phyloP scores from a whole-genome alignment of 2,888 invertebrate species.

The Cyclophora albipunctata region DNA sequence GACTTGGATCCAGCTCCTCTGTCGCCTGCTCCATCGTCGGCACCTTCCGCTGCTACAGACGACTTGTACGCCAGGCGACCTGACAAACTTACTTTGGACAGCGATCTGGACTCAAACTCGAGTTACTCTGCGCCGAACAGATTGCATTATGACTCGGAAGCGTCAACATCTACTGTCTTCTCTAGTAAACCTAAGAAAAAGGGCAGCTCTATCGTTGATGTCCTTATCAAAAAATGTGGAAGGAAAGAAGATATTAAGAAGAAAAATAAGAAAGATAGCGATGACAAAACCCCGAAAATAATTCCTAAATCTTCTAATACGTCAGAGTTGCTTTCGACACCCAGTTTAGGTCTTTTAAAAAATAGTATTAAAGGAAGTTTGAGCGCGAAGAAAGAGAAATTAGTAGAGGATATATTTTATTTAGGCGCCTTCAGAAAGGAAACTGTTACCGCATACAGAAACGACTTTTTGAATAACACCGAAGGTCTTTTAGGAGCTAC shows the following conservation, averaged over 20 bases:
- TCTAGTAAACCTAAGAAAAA: conserved; percentile 70
- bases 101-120: conserved; percentile 81
- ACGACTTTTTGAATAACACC: conserved; percentile 79
- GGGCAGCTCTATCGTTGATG: conserved; percentile 78
- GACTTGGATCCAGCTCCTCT: conserved; percentile 84
- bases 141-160: conserved; percentile 80
- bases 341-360: conserved; percentile 72
- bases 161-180: conserved; percentile 79
- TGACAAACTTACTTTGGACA: conserved; percentile 72
- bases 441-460: conserved; percentile 79
- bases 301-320: conserved; percentile 71
- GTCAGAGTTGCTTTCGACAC: conserved; percentile 78
- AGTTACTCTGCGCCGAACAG: conserved; percentile 76
- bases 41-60: conserved; percentile 76
- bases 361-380: conserved; percentile 55
- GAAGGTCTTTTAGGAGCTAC: conserved; percentile 73
- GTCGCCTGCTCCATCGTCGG: conserved; percentile 80
- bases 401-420: conserved; percentile 76
- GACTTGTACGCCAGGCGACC: conserved; percentile 61
- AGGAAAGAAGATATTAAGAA: conserved; percentile 73
- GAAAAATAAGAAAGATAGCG: conserved; percentile 67
- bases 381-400: conserved; percentile 60
- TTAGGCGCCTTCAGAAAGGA: conserved; percentile 80
- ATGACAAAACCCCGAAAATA: conserved; percentile 72
- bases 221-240: conserved; percentile 79